Base-by-base conservation (phyloP, 2,113 vertebrate genomes). In the Taurulus bubalis region DNA sequence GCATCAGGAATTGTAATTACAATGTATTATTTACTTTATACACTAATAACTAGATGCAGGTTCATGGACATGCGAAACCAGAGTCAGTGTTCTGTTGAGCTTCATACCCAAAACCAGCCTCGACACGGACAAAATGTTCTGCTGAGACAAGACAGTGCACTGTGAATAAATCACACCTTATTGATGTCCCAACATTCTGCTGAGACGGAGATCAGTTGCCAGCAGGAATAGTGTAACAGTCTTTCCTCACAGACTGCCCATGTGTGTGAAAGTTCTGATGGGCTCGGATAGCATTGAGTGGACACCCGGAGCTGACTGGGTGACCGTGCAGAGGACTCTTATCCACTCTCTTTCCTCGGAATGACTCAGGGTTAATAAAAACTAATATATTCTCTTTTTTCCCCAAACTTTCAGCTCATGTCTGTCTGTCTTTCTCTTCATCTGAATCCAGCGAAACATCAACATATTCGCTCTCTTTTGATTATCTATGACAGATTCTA, bases 401-500 rank as follows among this genome's bases (percentile, higher is more conserved):
- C 14, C 53, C 60, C 34, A 28, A 36, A 51, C 8, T 63, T 34
- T 67, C 28, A 53, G 30, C 28, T 14, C 8, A 3, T 60, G 47
- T 67, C 24, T 66, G 34, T 69, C 34, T 64, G 38, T 69, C 30
- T 47, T 28, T 62, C 22, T 75, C 8, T 53, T 22, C 58, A 56
- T 78, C 75, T 55, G 26, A 66, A 58, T 60, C 26, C 15, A 7
- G 16, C 49, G 36, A 45, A 18, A 66, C 62, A 12, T 56, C 15
- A 12, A 8, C 22, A n/a, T 80, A 3, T 51, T 69, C 26, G 49
- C 63, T 73, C 62, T 79, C 70, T 71, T 71, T 75, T 82, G 68
- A 83, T 49, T 36, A 59, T 77, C 75, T 74, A 28, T 85, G 87
- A 85, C 91, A 89, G 62, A 87, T 91, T 36, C 75, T 80, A 84